Conservation (phyloP, 2,888 invertebrate genomes). For the Dioctria linearis region DNA sequence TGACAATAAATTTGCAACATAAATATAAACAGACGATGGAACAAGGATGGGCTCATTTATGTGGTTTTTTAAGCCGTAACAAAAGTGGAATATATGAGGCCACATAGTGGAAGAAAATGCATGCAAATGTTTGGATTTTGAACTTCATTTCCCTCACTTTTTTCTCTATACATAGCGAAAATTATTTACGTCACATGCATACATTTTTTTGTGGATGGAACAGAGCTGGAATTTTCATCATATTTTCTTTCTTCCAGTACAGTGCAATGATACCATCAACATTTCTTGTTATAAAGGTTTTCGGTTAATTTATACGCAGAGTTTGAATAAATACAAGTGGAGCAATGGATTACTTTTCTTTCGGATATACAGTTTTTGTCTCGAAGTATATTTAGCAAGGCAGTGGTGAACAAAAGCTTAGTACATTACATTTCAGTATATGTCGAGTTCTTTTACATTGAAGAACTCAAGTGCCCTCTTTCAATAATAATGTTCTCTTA, state of each 20-base stretch:
- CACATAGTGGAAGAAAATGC: constrained; percentile 33
- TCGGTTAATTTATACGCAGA: constrained; percentile 41
- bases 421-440: too few species aligned
- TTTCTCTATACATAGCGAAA: constrained; percentile 28
- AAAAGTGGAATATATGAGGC: constrained; percentile 8
- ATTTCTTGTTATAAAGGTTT: constrained; percentile 32
- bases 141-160: constrained; percentile 24
- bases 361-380: constrained; percentile 2
- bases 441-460: neutral
- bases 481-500: too few species aligned
- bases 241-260: constrained; percentile 3
- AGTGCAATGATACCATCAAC: constrained; percentile 43
- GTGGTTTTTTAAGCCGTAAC: neutral
- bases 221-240: constrained; percentile 8
- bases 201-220: constrained; percentile 12
- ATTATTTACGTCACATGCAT: constrained; percentile 53
- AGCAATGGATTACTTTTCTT: neutral
- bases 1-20: constrained; percentile 52
- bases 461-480: too few species aligned
- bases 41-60: constrained; percentile 39
- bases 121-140: constrained; percentile 42
- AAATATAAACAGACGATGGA: constrained; percentile 37
- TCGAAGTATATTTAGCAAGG: neutral
- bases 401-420: too few species aligned
- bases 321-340: constrained; percentile 40